phyloP scores from a whole-genome alignment of 2,888 invertebrate genomes.

The Fragum whitleyi region DNA sequence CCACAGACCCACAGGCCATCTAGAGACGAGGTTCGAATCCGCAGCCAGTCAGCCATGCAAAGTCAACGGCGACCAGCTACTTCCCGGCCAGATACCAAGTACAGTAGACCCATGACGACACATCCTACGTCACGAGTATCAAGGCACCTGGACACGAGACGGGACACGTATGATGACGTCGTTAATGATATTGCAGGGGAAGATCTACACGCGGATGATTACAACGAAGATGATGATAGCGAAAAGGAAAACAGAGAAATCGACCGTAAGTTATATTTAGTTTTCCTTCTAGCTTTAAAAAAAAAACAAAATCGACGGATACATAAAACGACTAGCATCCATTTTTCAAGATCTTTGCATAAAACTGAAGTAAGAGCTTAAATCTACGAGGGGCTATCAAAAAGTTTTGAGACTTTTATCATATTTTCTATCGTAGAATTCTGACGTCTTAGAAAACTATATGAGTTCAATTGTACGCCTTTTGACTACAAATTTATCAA shows the following conservation, averaged over 20 bases:
- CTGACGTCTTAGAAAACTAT: no score
- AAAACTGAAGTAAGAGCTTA: no score
- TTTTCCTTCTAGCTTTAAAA: no score
- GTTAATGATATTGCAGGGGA: slow-evolving; percentile 16
- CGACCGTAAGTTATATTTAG: slow-evolving; percentile 2
- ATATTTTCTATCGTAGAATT: no score
- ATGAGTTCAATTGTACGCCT: no score
- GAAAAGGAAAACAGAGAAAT: slow-evolving; percentile 38
- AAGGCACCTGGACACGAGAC: slow-evolving; percentile 15
- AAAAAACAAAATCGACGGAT: neutral
- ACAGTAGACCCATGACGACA: slow-evolving; percentile 44
- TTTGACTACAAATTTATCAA: no score
- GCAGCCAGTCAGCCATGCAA: slow-evolving; percentile 53
- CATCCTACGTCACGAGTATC: slow-evolving; percentile 24
- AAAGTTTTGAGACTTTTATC: no score
- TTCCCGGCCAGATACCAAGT: slow-evolving; percentile 26
- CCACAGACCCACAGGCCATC: slow-evolving; percentile 32
- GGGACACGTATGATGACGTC: slow-evolving; percentile 3
- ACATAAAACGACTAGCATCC: neutral
- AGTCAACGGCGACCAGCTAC: slow-evolving; percentile 25
- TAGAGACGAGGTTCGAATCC: slow-evolving; percentile 31
- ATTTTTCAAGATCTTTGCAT: no score
- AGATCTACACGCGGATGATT: neutral
- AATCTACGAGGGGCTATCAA: no score
- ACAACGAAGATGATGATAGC: slow-evolving; percentile 15